These are phyloP conservation scores for Cyanoderma ruficeps DNA, from an alignment of 2,113 vertebrate species.

Conservation along the genomic window DNA sequence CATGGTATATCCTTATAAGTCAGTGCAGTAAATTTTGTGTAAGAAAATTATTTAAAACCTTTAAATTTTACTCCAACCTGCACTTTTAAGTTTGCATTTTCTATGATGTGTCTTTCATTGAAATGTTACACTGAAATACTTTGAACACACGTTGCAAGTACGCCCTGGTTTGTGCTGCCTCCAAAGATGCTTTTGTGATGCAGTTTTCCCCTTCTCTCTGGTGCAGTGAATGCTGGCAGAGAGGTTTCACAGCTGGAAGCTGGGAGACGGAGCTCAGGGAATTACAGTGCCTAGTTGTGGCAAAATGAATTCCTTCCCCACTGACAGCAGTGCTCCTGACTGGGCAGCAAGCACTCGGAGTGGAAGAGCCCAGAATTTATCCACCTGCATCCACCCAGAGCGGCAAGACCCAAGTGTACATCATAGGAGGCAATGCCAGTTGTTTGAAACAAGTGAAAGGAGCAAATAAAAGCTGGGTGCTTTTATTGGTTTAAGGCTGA, in stretches of 20 bases:
- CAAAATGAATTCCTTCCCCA: neutral
- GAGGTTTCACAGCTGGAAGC: neutral
- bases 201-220: neutral
- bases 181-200: slow-evolving; percentile 13
- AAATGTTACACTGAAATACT: neutral
- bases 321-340: neutral
- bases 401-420: neutral
- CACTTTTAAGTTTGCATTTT: neutral
- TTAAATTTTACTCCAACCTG: neutral
- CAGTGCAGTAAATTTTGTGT: neutral
- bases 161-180: neutral
- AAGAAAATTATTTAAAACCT: neutral
- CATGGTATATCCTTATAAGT: neutral
- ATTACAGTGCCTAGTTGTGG: neutral
- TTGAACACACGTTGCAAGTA: neutral
- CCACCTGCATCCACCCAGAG: neutral
- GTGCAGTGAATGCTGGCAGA: neutral
- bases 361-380: neutral
- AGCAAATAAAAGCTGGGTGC: neutral
- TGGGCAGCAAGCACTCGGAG: neutral
- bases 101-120: neutral
- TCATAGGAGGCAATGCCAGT: neutral
- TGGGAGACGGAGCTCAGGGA: neutral
- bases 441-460: neutral
- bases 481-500: neutral